Base-by-base conservation (phyloP, 53 echinoderm and acorn worm genomes). In the Echinometra lucunter region DNA sequence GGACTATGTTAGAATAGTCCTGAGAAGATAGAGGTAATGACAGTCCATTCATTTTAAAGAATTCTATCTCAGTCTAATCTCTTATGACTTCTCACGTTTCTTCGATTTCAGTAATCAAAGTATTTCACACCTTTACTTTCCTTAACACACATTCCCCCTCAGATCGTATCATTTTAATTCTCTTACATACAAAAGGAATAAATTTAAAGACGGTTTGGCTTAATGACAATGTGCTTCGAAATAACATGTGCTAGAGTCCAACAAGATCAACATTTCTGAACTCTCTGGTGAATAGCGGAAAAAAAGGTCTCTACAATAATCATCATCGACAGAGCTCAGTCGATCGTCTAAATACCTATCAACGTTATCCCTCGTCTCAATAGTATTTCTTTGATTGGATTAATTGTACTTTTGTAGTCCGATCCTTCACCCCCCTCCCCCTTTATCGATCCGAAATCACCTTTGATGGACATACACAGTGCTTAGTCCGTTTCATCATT, bases 321-420 rank as follows among this genome's bases (percentile, higher is more conserved):
- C 85, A 85, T 30, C 49, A 85, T 85, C 85, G 85, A 49, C 49
- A 23, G 45, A 85, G 85, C 49, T n/a, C 18, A 45, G 81, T 85
- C n/a, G 85, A 49, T 85, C 27, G 47, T 49, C 49, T 85, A 85
- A 85, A 85, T 85, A 85, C 45, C 49, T 45, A 85, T 85, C 49
- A 85, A 85, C 45, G 10, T 47, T 85, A 49, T 49, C 85, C 28
- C 49, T 49, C 49, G 47, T 85, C 85, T 49, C 53, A 85, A 85
- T 47, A 11, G 53, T 49, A 49, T 85, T 85, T 49, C 90, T 90
- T 90, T 90, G 63, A 90, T 90, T 90, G 90, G 90, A 63, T 90
- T 90, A 90, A 90, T 90, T 90, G 90, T 63, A 60, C 58, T 90
- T 90, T 90, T 90, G 37, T n/a, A 19, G 90, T 19, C 38, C 90